These are phyloP conservation scores for Tribolium madens DNA, from an alignment of 1,140 invertebrate species.

Conservation along the genomic window DNA sequence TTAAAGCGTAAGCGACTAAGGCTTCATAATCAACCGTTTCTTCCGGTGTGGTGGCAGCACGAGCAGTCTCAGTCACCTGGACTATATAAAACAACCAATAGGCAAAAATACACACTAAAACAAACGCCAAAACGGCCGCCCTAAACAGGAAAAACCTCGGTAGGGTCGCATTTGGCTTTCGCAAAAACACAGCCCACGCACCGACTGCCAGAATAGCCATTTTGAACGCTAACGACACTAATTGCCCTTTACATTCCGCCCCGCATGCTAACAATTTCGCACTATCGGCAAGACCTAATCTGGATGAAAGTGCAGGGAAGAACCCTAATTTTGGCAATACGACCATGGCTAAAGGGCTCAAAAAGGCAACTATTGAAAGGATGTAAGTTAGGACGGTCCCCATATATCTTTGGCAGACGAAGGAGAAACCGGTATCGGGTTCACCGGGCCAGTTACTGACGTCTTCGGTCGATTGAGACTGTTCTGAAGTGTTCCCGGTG, in stretches of 20 bases:
- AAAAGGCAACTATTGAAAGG: slow-evolving; percentile 84
- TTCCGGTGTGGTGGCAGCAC: slow-evolving; percentile 80
- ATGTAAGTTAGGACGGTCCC: slow-evolving; percentile 81
- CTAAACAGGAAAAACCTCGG: slow-evolving; percentile 94
- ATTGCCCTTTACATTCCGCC: slow-evolving; percentile 84
- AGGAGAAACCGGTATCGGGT: slow-evolving; percentile 77
- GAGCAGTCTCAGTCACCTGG: slow-evolving; percentile 84
- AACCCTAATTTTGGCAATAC: slow-evolving; percentile 90
- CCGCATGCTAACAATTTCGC: slow-evolving; percentile 76
- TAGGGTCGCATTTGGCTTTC: slow-evolving; percentile 85
- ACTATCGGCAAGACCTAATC: slow-evolving; percentile 71
- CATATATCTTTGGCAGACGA: slow-evolving; percentile 83
- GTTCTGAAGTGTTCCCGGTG: slow-evolving; percentile 96
- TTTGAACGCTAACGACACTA: slow-evolving; percentile 93
- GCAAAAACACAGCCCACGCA: slow-evolving; percentile 89
- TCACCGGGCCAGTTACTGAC: slow-evolving; percentile 83
- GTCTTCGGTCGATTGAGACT: slow-evolving; percentile 93
- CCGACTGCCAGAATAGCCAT: slow-evolving; percentile 91
- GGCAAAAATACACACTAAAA: slow-evolving; percentile 93
- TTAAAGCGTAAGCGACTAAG: slow-evolving; percentile 90
- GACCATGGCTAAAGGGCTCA: slow-evolving; percentile 95
- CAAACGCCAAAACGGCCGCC: slow-evolving; percentile 86
- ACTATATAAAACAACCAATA: slow-evolving; percentile 99
- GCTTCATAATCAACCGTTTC: slow-evolving; percentile 85
- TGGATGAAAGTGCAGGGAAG: slow-evolving; percentile 72